Evolutionary conservation across 2,113 vertebrate species (phyloP), one percentile per base, ranked within the genome.

Genomic region (Oriolus oriolus): DNA sequence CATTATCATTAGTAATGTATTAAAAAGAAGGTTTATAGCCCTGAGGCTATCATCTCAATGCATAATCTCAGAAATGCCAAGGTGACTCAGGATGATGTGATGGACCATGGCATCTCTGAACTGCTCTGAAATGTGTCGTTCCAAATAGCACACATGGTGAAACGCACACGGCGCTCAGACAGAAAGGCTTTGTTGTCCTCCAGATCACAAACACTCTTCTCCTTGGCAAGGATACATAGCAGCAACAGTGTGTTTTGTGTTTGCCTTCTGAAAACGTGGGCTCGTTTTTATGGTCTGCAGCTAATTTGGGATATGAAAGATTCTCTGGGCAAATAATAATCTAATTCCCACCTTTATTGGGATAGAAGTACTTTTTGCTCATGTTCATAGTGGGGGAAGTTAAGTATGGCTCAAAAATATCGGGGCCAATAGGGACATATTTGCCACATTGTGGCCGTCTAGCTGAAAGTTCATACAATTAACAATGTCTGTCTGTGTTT

Each of bases 51-150:
- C 56, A 70, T 92, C 31, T 93, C 64, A 65, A 68, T 88, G 82
- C 92, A 84, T 95, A 92, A 90, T 94, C 69, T 96, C 79, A 86
- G 71, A 95, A 96, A 96, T 78, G 83, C 87, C 93, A 94, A 93
- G 93, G 92, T 96, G 92, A 95, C 39, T 96, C 79, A 88, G 82
- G 41, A 68, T 96, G 90, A 93, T 23, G 9, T 78, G 92, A 93
- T 80, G 64, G 56, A 60, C 88, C 76, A 5, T 78, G 92, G 45
- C 90, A 88, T 75, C 85, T 92, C 90, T 81, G 82, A 85, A 57
- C 61, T 73, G 49, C 66, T 91, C 66, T 66, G 82, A 93, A 94
- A 64, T 0, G 10, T 56, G 76, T 76, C 0, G 0, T 75, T 90
- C 28, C 6, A 24, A 93, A 65, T 7, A 70, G 42, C 59, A 47